Base-by-base conservation (phyloP, 2,113 vertebrate genomes). In the Balaeniceps rex region DNA sequence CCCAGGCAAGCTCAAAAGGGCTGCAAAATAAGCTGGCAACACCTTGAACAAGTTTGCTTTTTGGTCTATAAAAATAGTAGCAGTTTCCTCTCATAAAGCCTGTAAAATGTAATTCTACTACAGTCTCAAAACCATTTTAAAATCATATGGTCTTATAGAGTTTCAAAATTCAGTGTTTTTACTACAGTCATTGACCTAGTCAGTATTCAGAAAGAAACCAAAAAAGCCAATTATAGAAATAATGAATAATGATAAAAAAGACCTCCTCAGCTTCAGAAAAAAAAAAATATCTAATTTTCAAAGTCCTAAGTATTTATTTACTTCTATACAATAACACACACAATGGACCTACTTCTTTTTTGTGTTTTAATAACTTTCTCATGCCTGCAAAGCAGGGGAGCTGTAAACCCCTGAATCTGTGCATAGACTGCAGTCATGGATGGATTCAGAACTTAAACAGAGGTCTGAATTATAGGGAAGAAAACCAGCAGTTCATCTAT, bases 241-340 rank as follows among this genome's bases (percentile, higher is more conserved):
- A 31, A 86, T 16, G 7, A 88, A n/a, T 86, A 89, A 91, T 28
- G 10, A 87, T 84, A 33, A 87, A 75, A 70, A 94, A 92, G 2
- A 17, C 8, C 9, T 34, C 65, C 74, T 93, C 33, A 47, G 33
- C 66, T 94, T 94, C 72, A 95, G 29, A 9, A 54, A 86, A 83
- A 46, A 79, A 44, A 86, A 79, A 38, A 71, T 42, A 44, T 25
- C n/a, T 87, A 22, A 36, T 79, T 80, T 95, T 84, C 14, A 60
- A 36, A 91, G 28, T 84, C 29, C 23, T 77, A 63, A 83, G 4
- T 93, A 97, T 96, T 97, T 78, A 96, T 97, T 97, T 97, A 91
- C 63, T 96, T 91, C 55, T 63, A 49, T 38, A 87, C 5, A 64
- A 34, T 93, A 82, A 84, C 28, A 61, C 19, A 57, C 24, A 85